phyloP scores from a whole-genome alignment of 2,888 invertebrate genomes.

The Eurois occulta region DNA sequence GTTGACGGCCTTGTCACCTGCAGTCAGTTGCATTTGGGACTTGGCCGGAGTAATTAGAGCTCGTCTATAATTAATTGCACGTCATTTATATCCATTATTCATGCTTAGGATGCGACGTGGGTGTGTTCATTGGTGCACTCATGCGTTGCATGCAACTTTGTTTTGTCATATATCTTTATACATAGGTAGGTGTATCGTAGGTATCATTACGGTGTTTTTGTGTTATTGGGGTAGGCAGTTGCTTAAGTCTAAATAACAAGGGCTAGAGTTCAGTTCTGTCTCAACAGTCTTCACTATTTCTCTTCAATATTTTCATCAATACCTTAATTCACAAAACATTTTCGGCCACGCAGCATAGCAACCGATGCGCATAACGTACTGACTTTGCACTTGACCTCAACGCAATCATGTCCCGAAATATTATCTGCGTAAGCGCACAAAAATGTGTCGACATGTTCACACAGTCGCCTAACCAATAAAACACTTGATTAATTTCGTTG shows the following conservation, averaged over 20 bases:
- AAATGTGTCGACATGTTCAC: conserved; percentile 54
- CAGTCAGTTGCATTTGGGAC: conserved; percentile 72
- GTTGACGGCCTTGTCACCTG: conserved; percentile 72
- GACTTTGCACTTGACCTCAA: conserved; percentile 61
- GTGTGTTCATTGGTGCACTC: conserved; percentile 50
- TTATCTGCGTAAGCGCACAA: conserved; percentile 53
- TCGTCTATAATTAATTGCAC: conserved; percentile 70
- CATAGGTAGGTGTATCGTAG: too few species aligned
- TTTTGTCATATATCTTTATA: conserved; percentile 22
- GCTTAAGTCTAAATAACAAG: not conserved
- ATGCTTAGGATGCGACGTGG: conserved; percentile 56
- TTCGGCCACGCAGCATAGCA: conserved; percentile 11
- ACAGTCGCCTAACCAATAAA: conserved; percentile 47
- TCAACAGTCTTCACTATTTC: too few species aligned
- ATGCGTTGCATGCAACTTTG: conserved; percentile 43
- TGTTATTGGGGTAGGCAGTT: not conserved
- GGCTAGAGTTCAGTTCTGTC: not conserved
- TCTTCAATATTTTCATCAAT: not conserved
- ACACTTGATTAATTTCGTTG: conserved; percentile 52
- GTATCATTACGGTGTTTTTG: not conserved
- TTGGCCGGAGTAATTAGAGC: conserved; percentile 71
- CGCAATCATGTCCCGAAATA: conserved; percentile 46
- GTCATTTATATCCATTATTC: conserved; percentile 65
- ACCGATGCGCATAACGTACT: conserved; percentile 37
- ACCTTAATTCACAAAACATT: conserved; percentile 3